Base-by-base conservation (phyloP, 2,113 vertebrate genomes). In the Pithys albifrons region DNA sequence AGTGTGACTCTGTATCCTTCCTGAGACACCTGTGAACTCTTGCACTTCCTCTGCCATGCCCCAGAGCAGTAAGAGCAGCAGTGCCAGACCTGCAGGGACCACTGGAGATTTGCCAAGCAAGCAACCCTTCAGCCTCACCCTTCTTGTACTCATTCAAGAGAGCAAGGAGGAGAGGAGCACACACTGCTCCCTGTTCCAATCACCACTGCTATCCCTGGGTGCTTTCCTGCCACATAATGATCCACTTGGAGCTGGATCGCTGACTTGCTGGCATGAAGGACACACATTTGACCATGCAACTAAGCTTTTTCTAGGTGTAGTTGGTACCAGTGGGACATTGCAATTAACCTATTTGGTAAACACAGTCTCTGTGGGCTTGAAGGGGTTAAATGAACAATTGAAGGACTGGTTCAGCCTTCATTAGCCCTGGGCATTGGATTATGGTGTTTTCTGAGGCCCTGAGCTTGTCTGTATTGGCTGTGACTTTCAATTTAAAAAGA, bases 401-500 rank as follows among this genome's bases (percentile, higher is more conserved):
- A 85, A 79, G 31, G 62, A 67, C 20, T 19, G 43, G 39, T 62
- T 96, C 77, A 96, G 55, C 58, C 74, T 91, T 74, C 52, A 39
- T 73, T 92, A 90, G 93, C 87, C 8, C 0, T 5, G 58, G 82
- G 75, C 45, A 10, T 52, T 95, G 91, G 82, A 96, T 96, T 94
- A 96, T 31, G 76, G 24, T 76, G 80, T 23, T 93, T 96, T 92
- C 89, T 88, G 85, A 93, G 75, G 86, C 86, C 90, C 71, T 93
- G 41, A 43, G 41, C 75, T 93, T 96, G 72, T 94, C 93, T 82
- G n/a, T 59, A 89, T 96, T 95, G 77, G 95, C 80, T 96, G 82
- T 33, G 16, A 94, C 51, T 93, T 96, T 91, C 86, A 88, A 93
- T 94, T 87, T 94, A 82, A 95, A 97, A 83, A 97, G 75, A 84